Conservation (phyloP, 2,113 vertebrate genomes). For the Pituophis catenifer region DNA sequence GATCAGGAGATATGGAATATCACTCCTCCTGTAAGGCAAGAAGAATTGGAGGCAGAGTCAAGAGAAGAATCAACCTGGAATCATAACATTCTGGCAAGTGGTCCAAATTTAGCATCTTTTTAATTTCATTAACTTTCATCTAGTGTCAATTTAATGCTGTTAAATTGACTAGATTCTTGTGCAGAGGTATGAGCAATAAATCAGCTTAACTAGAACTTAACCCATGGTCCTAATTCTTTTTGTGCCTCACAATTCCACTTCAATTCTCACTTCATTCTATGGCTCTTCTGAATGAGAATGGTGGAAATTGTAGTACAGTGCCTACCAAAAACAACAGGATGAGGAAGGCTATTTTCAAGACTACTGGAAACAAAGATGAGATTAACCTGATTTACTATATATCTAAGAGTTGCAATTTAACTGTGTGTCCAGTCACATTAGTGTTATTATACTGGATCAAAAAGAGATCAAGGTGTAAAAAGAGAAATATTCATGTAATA, state of each 20-base stretch:
- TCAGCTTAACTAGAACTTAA: not conserved
- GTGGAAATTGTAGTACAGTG: not conserved
- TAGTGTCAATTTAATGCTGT: not conserved
- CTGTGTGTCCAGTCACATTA: not conserved
- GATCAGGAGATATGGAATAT: not conserved
- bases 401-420: not conserved
- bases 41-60: not conserved
- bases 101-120: not conserved
- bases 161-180: not conserved
- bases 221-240: not conserved
- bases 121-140: not conserved
- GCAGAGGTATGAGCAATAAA: not conserved
- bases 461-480: slow-evolving; percentile 1
- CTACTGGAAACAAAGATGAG: not conserved
- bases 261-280: not conserved
- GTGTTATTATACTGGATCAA: not conserved
- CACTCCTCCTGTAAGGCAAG: not conserved
- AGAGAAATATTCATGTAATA: not conserved
- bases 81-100: not conserved
- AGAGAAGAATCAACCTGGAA: not conserved
- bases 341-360: not conserved
- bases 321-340: not conserved
- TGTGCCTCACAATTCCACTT: not conserved
- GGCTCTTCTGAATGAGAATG: not conserved
- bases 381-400: not conserved